Conservation (phyloP, 2,113 vertebrate species). For the Oncorhynchus nerka region DNA sequence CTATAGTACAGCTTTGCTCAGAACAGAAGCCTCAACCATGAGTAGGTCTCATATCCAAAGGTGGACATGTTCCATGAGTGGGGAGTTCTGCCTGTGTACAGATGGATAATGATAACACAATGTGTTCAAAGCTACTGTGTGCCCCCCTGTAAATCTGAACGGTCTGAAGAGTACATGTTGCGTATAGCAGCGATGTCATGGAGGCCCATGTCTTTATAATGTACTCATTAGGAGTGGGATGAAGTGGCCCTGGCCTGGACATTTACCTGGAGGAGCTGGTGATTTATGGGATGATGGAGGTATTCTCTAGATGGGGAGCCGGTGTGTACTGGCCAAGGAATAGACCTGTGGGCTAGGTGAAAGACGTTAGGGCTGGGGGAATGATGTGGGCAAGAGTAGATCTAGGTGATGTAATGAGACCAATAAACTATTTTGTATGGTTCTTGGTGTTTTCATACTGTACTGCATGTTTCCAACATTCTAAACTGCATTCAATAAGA, state of each 20-base stretch:
- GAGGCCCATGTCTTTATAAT: too few relatives aligned
- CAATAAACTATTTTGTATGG: constrained; percentile 43
- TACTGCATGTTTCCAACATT: not conserved
- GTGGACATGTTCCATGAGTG: not conserved
- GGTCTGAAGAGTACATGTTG: not conserved
- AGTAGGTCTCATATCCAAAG: not conserved
- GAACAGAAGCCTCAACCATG: not conserved
- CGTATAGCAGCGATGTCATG: too few relatives aligned
- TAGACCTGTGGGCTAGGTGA: not conserved
- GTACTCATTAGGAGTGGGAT: too few relatives aligned
- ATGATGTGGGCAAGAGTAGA: constrained; percentile 15
- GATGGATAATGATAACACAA: not conserved
- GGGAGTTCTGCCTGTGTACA: not conserved
- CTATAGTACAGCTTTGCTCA: not conserved
- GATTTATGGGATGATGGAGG: too few relatives aligned
- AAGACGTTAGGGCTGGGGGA: not conserved
- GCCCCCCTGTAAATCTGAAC: not conserved
- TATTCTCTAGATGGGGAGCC: not conserved
- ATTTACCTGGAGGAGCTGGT: too few relatives aligned
- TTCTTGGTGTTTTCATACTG: constrained; percentile 1
- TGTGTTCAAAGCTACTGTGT: constrained; percentile 12
- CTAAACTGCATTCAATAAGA: not conserved
- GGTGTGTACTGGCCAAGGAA: not conserved
- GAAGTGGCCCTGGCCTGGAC: too few relatives aligned
- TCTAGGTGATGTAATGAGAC: constrained; percentile 9